Evolutionary conservation across 2,113 vertebrate genomes (phyloP), one percentile per base, ranked within the genome.

Genomic region (Thamnophis sirtalis): DNA sequence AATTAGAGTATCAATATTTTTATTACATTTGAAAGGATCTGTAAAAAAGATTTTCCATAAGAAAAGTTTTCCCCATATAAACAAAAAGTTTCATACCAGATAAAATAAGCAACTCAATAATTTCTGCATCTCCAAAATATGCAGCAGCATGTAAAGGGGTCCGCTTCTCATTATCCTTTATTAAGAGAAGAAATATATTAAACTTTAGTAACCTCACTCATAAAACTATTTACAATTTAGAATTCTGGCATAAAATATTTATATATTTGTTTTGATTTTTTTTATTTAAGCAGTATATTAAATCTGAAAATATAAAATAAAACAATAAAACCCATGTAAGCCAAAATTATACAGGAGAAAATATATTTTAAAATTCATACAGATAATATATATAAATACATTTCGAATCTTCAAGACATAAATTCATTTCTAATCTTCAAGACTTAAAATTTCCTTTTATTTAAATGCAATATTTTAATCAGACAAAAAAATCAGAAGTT

Each of bases 101-200:
- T 97, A 99, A 98, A 98, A 99, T 98, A 97, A 99, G 98, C 95
- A 99, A 98, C 97, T 99, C 99, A 96, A 99, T 99, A 95, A 99
- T 99, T 98, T 99, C 99, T 96, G 99, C 98, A 97, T 99, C 99
- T 97, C 99, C 99, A 80, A 99, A 98, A 97, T 99, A 99, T 86
- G 99, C 98, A 96, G 99, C 99, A 96, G 99, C 99, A 96, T 99
- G 99, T 93, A 99, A 97, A 84, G 99, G 99, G 53, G 99, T 99
- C 97, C 99, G 98, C 97, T 99, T 99, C 97, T 99, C 99, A 97
- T 98, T 99, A 98, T 99, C 99, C 99, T 99, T 97, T 95, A 96
- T 92, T 22, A 96, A 96, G 92, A 94, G 92, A 92, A 95, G 38
- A 89, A 93, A 95, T 97, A 24, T 95, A 96, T 97, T 97, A 94